These are phyloP conservation scores for Eublepharis macularius DNA, from an alignment of 2,113 vertebrate genomes.

Conservation along the genomic window DNA sequence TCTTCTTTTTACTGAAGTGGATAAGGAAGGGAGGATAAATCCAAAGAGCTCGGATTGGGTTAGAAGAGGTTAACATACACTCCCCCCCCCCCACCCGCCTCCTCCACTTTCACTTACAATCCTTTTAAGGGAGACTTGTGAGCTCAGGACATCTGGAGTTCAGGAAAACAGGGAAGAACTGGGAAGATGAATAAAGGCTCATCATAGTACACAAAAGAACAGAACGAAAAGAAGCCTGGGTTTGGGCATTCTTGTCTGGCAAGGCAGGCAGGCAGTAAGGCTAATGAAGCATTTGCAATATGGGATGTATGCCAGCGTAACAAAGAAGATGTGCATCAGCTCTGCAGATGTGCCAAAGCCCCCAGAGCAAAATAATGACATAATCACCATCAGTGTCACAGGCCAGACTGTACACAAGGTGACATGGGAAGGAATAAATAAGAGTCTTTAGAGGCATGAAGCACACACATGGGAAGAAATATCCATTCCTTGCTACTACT, in stretches of 20 bases:
- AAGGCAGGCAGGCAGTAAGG: constrained; percentile 85
- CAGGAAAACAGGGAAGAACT: constrained; percentile 80
- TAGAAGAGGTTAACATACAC: constrained; percentile 72
- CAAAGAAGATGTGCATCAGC: constrained; percentile 87
- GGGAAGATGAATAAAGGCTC: constrained; percentile 82
- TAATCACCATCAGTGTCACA: constrained; percentile 98
- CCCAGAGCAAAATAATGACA: constrained; percentile 98
- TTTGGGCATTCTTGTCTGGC: constrained; percentile 88
- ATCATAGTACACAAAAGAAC: constrained; percentile 81
- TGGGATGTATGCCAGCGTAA: constrained; percentile 83
- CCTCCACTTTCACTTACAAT: constrained; percentile 65
- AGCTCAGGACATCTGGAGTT: constrained; percentile 82
- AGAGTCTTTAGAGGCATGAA: constrained; percentile 72
- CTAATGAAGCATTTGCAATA: constrained; percentile 88
- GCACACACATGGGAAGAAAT: constrained; percentile 70
- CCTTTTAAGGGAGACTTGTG: constrained; percentile 60
- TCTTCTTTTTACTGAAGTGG: constrained; percentile 24
- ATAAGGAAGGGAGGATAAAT: constrained; percentile 33
- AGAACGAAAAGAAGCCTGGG: constrained; percentile 81
- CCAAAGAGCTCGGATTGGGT: constrained; percentile 36
- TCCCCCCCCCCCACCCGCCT: constrained; percentile 36
- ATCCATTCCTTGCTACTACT: constrained; percentile 57
- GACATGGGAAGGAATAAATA: constrained; percentile 85
- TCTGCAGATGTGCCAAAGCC: constrained; percentile 92
- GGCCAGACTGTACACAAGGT: constrained; percentile 97